Conservation (phyloP, 2,888 invertebrate genomes). For the Parelbella ahira region DNA sequence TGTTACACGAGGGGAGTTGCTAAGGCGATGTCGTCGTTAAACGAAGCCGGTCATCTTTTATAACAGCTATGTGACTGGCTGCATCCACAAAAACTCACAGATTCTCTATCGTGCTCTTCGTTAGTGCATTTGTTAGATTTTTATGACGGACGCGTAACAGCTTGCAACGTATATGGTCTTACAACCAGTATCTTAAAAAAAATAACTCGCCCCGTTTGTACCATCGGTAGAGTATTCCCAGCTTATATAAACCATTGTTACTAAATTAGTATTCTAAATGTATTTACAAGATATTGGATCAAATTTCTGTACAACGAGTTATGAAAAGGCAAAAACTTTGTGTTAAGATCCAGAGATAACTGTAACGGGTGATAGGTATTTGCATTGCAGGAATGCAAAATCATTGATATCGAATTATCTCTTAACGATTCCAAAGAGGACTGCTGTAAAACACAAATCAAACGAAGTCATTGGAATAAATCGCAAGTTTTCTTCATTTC, state of each 20-base stretch:
- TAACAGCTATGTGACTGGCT: neutral
- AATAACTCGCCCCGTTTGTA: neutral
- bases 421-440: constrained; percentile 11
- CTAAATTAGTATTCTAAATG: too few species aligned
- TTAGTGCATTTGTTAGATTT: constrained; percentile 18
- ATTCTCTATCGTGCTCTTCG: too few species aligned
- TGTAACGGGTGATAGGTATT: too few species aligned
- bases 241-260: too few species aligned
- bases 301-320: too few species aligned
- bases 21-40: constrained; percentile 8
- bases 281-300: too few species aligned
- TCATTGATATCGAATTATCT: constrained; percentile 17
- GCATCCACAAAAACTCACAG: constrained; percentile 9
- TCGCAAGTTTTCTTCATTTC: constrained; percentile 6
- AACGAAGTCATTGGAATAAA: constrained; percentile 14
- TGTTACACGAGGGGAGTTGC: constrained; percentile 22
- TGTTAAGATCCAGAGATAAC: too few species aligned
- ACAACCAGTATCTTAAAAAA: neutral
- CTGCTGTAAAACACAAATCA: constrained; percentile 17
- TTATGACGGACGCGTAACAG: constrained; percentile 6
- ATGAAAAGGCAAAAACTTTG: too few species aligned
- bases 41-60: constrained; percentile 10
- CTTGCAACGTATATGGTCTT: neutral
- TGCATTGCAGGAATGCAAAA: constrained; percentile 7
- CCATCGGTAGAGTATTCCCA: neutral